Conservation (phyloP, 1,140 invertebrate genomes). For the Apolygus lucorum region DNA sequence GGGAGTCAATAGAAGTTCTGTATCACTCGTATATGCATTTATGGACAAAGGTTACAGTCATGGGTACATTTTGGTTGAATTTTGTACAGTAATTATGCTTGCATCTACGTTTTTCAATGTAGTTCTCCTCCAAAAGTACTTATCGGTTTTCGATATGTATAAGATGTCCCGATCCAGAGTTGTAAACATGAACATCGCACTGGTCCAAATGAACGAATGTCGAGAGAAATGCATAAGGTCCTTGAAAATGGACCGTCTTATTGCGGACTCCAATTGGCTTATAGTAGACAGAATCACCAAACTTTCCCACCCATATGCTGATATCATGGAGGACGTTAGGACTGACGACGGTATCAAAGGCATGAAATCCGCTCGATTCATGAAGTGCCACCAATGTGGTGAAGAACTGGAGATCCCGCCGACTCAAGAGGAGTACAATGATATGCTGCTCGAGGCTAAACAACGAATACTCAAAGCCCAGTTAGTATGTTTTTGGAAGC, state of each 20-base stretch:
- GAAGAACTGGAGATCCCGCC: not conserved
- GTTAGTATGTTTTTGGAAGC: slow-evolving; percentile 14
- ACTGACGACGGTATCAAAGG: not conserved
- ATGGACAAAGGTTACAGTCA: not conserved
- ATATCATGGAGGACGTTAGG: not conserved
- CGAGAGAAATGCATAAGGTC: slow-evolving; percentile 7
- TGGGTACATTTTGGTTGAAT: not conserved
- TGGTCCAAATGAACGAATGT: slow-evolving; percentile 12
- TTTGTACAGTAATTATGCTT: not conserved
- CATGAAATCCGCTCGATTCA: not conserved
- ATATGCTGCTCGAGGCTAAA: slow-evolving; percentile 15
- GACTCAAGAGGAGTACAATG: not conserved
- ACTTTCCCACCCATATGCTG: slow-evolving; percentile 1
- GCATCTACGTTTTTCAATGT: slow-evolving; percentile 2
- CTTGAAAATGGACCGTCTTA: slow-evolving; percentile 17
- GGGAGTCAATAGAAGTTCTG: not conserved
- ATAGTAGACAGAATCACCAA: slow-evolving; percentile 8
- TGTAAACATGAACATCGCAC: slow-evolving; percentile 13
- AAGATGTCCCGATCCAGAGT: slow-evolving; percentile 8
- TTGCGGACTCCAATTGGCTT: slow-evolving; percentile 15
- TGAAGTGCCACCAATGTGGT: slow-evolving; percentile 16
- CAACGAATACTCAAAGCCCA: slow-evolving; percentile 17
- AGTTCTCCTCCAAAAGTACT: slow-evolving; percentile 6
- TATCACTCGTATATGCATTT: not conserved
- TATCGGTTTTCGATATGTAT: slow-evolving; percentile 2